A percentile compares a stretch with the other conserved stretches of the same genome.
These are phyloP conservation scores for Agrotis ipsilon DNA, from an alignment of 2,888 invertebrate species.

Conservation along the genomic window DNA sequence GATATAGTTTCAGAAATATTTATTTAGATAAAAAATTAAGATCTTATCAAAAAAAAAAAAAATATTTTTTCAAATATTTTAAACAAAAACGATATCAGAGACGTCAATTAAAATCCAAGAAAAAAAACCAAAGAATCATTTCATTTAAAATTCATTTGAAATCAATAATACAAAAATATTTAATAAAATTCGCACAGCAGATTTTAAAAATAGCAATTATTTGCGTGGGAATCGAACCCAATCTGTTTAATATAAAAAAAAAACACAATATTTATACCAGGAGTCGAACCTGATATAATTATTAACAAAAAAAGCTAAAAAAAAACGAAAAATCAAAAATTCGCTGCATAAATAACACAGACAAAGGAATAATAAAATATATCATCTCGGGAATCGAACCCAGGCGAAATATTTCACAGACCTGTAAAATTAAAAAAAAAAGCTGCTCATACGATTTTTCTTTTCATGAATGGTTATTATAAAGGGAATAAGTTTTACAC, in stretches of 20 bases:
- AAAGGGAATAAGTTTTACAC: no score
- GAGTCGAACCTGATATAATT: conserved; percentile 45
- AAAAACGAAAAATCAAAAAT: not conserved
- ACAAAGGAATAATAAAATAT: not conserved
- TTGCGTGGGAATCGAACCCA: conserved; percentile 51
- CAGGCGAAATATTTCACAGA: not conserved
- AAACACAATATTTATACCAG: conserved; percentile 7
- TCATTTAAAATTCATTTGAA: conserved; percentile 14
- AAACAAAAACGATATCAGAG: conserved; percentile 46
- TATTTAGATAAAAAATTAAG: not conserved
- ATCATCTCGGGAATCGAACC: conserved; percentile 49
- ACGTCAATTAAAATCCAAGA: conserved; percentile 45
- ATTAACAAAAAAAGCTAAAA: not conserved
- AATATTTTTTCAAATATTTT: no score
- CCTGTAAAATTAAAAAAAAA: not conserved
- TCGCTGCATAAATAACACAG: conserved; percentile 11
- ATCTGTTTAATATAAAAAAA: not conserved
- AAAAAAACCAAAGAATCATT: conserved; percentile 22
- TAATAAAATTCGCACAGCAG: conserved; percentile 44
- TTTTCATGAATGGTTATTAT: no score
- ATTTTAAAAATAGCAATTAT: conserved; percentile 2
- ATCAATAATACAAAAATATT: conserved; percentile 32
- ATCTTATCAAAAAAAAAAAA: no score
- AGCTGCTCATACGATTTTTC: conserved; percentile 21
- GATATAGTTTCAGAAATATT: conserved; percentile 27